A percentile compares a stretch with the other conserved stretches of the same genome.
Evolutionary conservation across 2,113 vertebrate species (phyloP).

Genomic region (Etia nguti): DNA sequence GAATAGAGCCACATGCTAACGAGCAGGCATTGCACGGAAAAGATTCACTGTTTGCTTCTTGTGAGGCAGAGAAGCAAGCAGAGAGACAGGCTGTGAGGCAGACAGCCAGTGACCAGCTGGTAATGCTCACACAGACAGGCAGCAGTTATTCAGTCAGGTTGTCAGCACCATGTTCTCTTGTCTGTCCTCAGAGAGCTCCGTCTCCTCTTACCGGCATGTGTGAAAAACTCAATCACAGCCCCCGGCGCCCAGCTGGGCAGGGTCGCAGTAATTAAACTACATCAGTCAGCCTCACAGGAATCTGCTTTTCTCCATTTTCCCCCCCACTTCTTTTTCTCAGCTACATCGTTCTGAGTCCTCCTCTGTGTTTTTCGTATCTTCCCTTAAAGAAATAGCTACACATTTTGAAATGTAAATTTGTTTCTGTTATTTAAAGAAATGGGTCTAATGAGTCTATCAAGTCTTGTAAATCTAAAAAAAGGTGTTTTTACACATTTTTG

Average conservation of each 20-base stretch:
- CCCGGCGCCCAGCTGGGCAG: slow-evolving; percentile 36
- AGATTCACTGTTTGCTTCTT: not conserved
- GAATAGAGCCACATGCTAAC: not conserved
- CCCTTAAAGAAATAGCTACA: not conserved
- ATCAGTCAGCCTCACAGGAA: slow-evolving; percentile 17
- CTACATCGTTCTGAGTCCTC: not conserved
- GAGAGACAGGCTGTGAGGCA: not conserved
- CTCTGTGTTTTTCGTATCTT: not conserved
- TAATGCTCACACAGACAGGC: slow-evolving; percentile 1
- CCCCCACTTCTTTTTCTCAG: not conserved
- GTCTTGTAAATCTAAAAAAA: not conserved
- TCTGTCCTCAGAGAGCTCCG: slow-evolving; percentile 38
- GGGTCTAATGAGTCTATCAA: not conserved
- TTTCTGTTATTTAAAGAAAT: not conserved
- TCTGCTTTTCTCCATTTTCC: not conserved
- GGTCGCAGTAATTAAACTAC: slow-evolving; percentile 60
- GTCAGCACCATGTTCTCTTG: slow-evolving; percentile 42
- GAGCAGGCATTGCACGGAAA: not conserved
- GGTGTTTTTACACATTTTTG: not conserved
- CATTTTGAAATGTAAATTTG: not conserved
- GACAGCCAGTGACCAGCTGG: slow-evolving; percentile 30
- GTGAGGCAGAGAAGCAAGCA: not conserved
- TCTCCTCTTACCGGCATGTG: slow-evolving; percentile 46
- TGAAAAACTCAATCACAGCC: slow-evolving; percentile 65
- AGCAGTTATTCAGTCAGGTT: slow-evolving; percentile 39